A percentile compares a stretch with the other conserved stretches of the same genome.
Evolutionary conservation across 2,888 invertebrate genomes (phyloP).

Genomic region (Drosophila limbata): DNA sequence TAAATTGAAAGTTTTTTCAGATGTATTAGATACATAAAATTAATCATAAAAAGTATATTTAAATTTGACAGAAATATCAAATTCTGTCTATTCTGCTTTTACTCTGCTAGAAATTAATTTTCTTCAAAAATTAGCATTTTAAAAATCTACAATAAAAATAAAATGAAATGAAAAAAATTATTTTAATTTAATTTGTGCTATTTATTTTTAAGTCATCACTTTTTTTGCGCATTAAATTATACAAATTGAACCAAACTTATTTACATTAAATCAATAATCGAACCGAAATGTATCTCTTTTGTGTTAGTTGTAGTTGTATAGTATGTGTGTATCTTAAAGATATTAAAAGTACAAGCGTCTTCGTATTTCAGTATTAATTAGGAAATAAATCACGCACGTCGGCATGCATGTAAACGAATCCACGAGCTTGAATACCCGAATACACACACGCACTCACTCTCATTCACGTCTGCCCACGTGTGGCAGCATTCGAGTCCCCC

Average conservation of each 20-base stretch:
- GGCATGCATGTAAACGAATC: slow-evolving; percentile 49
- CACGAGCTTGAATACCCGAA: slow-evolving; percentile 9
- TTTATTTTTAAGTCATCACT: too few species aligned
- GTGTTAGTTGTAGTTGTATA: slow-evolving; percentile 36
- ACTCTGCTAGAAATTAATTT: too few species aligned
- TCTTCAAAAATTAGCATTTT: too few species aligned
- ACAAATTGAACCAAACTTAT: slow-evolving; percentile 33
- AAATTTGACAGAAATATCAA: slow-evolving; percentile 3
- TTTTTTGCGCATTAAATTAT: slow-evolving; percentile 17
- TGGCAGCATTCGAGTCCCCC: slow-evolving; percentile 28
- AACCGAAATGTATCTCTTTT: slow-evolving; percentile 13
- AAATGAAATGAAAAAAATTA: too few species aligned
- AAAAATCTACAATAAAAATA: too few species aligned
- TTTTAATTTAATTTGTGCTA: too few species aligned
- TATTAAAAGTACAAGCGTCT: slow-evolving; percentile 80
- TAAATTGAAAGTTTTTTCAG: not conserved
- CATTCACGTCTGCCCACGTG: slow-evolving; percentile 27
- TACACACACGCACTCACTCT: not conserved
- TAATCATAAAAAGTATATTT: not conserved
- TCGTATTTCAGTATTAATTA: slow-evolving; percentile 78
- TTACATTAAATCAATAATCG: slow-evolving; percentile 35
- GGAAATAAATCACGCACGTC: slow-evolving; percentile 72
- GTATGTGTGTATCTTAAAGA: slow-evolving; percentile 66
- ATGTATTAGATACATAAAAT: not conserved
- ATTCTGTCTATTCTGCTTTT: too few species aligned